Evolutionary conservation across 2,113 vertebrate genomes (phyloP), one percentile per base, ranked within the genome.

Genomic region (Ancistrus triradiatus): DNA sequence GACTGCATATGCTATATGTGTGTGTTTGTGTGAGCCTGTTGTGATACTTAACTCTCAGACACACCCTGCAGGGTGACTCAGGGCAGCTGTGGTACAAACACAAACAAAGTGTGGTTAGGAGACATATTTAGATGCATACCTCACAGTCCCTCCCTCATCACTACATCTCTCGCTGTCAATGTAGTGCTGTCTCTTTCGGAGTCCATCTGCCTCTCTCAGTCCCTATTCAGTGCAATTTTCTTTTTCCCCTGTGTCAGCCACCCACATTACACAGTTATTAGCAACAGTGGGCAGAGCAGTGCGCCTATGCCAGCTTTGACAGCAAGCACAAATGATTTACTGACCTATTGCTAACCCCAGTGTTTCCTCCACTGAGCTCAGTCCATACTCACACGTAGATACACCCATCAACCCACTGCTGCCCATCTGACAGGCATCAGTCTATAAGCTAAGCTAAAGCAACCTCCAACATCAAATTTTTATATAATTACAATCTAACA

Each of bases 311-410:
- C 69, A 72, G 47, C 59, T 66, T 66, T 69, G 21, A 52, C 66
- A 64, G 59, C 49, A 40, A 63, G 59, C 60, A 75, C 76, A 68
- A 57, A 53, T 10, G 56, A 43, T 63, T 55, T 65, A 69, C 55
- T 75, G 66, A 76, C 66, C 70, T 68, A 70, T 70, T 59, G 22
- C 63, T 73, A 57, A 73, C 53, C 60, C 42, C 27, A 31, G 27
- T 57, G 38, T 48, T 70, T 69, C 63, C 49, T 73, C 40, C 38
- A 24, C 48, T 69, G 18, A 44, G 58, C 46, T 59, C 46, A 61
- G 27, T 21, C 40, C 40, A 55, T 33, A 63, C 52, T 37, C 55
- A 27, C 27, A 31, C 55, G 40, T 14, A 52, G 42, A 61, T 24
- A 59, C 66, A 51, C 57, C 22, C 51, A 24, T 27, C 25, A 60